A percentile compares a stretch with the other conserved stretches of the same genome.
These are phyloP conservation scores for Reticulitermes lucifugus DNA, from an alignment of 2,888 invertebrate species.

Conservation along the genomic window DNA sequence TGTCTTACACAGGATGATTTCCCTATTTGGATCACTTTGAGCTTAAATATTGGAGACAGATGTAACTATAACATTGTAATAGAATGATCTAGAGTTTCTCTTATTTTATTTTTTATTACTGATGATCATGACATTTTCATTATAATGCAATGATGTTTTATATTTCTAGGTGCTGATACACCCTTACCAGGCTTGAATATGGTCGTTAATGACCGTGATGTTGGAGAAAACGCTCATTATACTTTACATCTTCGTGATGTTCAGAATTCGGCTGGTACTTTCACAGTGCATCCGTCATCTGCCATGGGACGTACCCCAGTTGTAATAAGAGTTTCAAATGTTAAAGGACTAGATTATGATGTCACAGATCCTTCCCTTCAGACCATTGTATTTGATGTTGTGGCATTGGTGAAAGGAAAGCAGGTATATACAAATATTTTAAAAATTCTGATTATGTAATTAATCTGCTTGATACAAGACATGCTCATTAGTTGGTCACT, in stretches of 20 bases:
- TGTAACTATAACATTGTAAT: no score
- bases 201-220: conserved; percentile 78
- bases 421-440: neutral
- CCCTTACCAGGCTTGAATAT: conserved; percentile 73
- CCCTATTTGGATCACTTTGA: no score
- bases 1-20: no score
- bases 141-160: no score
- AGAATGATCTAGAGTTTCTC: no score
- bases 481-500: no score
- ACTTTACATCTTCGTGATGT: conserved; percentile 72
- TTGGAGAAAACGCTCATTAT: conserved; percentile 80
- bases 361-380: conserved; percentile 70
- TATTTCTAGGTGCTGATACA: conserved; percentile 58
- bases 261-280: conserved; percentile 70
- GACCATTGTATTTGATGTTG: conserved; percentile 75
- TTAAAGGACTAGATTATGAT: conserved; percentile 78
- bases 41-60: no score
- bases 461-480: conserved; percentile 7
- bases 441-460: conserved; percentile 58
- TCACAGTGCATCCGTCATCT: conserved; percentile 73
- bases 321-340: conserved; percentile 76
- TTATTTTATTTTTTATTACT: no score
- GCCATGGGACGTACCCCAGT: conserved; percentile 81
- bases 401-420: conserved; percentile 68
- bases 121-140: no score